Percentiles rank a stretch among this genome's conserved stretches.
These are phyloP conservation scores for Saxicola maurus DNA, from an alignment of 2,797 vertebrate species.

Conservation along the genomic window DNA sequence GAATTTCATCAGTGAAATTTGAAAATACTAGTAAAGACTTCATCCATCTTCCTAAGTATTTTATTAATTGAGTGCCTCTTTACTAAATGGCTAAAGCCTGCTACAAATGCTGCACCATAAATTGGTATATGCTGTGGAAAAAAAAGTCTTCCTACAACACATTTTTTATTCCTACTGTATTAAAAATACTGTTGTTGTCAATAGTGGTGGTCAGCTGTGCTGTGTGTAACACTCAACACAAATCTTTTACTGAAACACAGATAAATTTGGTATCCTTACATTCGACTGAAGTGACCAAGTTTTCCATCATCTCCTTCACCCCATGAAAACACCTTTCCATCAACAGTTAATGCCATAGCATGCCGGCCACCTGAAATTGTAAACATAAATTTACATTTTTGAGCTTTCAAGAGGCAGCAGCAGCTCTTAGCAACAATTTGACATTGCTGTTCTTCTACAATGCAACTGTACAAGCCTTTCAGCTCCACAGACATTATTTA, in stretches of 20 bases:
- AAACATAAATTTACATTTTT: neutral
- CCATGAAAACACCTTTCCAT: slow-evolving; percentile 98
- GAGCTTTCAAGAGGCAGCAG: neutral
- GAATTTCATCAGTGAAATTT: neutral
- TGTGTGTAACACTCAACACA: neutral
- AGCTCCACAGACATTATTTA: rapidly evolving
- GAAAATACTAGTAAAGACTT: neutral
- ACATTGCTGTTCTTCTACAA: neutral
- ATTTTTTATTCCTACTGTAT: neutral
- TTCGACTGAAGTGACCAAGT: slow-evolving; percentile 96
- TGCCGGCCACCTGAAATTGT: slow-evolving; percentile 85
- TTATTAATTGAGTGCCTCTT: neutral
- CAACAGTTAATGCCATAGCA: slow-evolving; percentile 94
- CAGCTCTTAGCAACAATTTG: neutral
- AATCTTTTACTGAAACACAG: neutral
- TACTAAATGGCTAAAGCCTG: neutral
- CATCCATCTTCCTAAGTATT: neutral
- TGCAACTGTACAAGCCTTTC: rapidly evolving
- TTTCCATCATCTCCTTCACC: slow-evolving; percentile 98
- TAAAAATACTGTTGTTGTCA: neutral
- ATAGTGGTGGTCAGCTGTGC: neutral
- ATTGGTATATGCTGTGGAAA: rapidly evolving
- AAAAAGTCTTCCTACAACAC: neutral
- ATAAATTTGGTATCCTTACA: slow-evolving; percentile 73
- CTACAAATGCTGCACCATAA: neutral